Percentiles rank a stretch among this genome's conserved stretches.
These are phyloP conservation scores for Hemiscyllium ocellatum DNA, from an alignment of 2,113 vertebrate species.

Conservation along the genomic window DNA sequence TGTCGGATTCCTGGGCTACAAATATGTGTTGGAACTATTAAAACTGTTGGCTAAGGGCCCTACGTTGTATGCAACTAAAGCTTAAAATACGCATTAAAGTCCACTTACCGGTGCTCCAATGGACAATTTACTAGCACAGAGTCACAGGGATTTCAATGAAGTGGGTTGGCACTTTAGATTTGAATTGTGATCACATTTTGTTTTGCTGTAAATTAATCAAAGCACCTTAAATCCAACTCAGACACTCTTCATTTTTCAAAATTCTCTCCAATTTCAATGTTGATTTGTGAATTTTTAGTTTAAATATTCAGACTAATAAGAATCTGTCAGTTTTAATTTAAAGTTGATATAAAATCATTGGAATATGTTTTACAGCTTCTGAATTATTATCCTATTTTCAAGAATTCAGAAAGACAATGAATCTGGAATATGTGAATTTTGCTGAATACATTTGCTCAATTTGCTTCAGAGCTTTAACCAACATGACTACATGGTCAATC, in stretches of 20 bases:
- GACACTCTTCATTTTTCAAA: background rate
- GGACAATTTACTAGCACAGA: background rate
- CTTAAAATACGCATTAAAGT: background rate
- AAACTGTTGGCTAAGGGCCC: background rate
- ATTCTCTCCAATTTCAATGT: background rate
- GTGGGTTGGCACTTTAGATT: background rate
- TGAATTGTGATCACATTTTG: background rate
- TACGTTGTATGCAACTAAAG: too few relatives aligned
- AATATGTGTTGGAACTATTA: too few relatives aligned
- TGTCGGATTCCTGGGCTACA: too few relatives aligned
- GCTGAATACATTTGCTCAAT: slow-evolving; percentile 52
- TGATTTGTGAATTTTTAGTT: background rate
- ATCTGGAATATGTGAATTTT: background rate
- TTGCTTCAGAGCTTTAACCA: slow-evolving; percentile 60
- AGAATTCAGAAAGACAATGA: background rate
- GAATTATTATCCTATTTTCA: slow-evolving; percentile 2
- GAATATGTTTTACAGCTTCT: background rate
- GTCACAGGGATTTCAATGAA: background rate
- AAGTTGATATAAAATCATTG: background rate
- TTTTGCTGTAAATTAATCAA: background rate
- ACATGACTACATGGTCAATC: slow-evolving; percentile 53
- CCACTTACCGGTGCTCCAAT: background rate
- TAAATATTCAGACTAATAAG: background rate
- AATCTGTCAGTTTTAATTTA: slow-evolving; percentile 7
- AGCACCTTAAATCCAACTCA: background rate